Percentiles rank a stretch among this genome's conserved stretches.
These are phyloP conservation scores for Dipodomys stephensi DNA, from an alignment of 2,113 vertebrate species.

Conservation along the genomic window DNA sequence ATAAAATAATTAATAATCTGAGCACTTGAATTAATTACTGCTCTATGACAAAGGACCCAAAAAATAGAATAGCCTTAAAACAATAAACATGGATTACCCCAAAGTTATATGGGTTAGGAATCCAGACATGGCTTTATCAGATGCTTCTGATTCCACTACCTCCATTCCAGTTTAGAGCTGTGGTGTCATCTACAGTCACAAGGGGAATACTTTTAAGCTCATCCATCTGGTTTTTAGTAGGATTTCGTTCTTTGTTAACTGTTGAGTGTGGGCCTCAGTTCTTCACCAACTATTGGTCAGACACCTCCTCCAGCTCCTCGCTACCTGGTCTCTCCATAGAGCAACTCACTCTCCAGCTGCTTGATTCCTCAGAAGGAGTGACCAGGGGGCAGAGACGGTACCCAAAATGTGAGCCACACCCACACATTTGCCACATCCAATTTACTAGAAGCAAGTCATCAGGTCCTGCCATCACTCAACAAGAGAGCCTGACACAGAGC, in stretches of 20 bases:
- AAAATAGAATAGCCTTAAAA: background rate
- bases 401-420: background rate
- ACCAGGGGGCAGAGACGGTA: background rate
- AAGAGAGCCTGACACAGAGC: background rate
- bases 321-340: background rate
- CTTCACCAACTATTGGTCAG: background rate
- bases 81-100: background rate
- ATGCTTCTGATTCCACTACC: background rate
- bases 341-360: background rate
- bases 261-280: background rate
- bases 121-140: background rate
- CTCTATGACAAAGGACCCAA: background rate
- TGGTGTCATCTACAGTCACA: background rate
- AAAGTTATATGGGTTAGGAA: background rate
- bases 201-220: background rate
- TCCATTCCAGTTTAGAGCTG: background rate
- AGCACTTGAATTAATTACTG: background rate
- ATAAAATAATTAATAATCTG: background rate
- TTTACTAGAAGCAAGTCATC: background rate
- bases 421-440: background rate
- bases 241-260: background rate
- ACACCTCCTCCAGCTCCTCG: background rate
- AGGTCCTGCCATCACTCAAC: background rate
- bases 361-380: background rate
- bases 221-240: background rate